Conservation (phyloP, 2,113 vertebrate genomes). For the Baryphthengus martii region DNA sequence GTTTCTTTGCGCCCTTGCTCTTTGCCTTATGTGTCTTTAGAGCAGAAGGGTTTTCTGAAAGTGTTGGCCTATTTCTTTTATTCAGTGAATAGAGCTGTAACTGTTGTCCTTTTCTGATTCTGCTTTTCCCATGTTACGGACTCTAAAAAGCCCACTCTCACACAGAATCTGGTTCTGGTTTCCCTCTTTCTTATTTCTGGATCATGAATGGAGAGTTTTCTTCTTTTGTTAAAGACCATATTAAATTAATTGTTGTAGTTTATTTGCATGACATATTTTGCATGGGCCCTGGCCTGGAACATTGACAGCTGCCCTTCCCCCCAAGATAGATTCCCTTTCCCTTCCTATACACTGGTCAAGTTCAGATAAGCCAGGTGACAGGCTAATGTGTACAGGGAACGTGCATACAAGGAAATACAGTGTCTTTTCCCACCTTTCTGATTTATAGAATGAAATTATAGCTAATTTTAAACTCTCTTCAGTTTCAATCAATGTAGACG, state of each 20-base stretch:
- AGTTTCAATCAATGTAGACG: not conserved
- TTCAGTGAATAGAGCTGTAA: not conserved
- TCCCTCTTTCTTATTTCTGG: not conserved
- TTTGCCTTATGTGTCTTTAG: not conserved
- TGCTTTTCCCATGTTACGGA: not conserved
- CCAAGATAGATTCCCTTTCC: not conserved
- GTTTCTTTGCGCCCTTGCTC: not conserved
- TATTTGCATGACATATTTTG: not conserved
- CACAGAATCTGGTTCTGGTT: not conserved
- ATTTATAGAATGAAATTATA: not conserved
- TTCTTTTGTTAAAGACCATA: not conserved
- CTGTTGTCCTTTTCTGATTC: not conserved
- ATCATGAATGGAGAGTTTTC: not conserved
- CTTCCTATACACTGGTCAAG: not conserved
- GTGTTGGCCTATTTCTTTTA: not conserved
- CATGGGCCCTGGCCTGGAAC: not conserved
- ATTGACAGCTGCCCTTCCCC: not conserved
- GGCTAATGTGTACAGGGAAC: not conserved
- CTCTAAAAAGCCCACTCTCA: not conserved
- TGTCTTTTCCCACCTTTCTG: not conserved
- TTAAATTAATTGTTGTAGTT: not conserved
- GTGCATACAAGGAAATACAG: not conserved
- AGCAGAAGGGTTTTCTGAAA: not conserved
- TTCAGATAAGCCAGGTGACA: not conserved
- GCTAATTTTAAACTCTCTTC: not conserved